Percentiles rank a stretch among this genome's conserved stretches.
phyloP scores from a whole-genome alignment of 2,888 invertebrate genomes.

The Eubasilissa splendida region DNA sequence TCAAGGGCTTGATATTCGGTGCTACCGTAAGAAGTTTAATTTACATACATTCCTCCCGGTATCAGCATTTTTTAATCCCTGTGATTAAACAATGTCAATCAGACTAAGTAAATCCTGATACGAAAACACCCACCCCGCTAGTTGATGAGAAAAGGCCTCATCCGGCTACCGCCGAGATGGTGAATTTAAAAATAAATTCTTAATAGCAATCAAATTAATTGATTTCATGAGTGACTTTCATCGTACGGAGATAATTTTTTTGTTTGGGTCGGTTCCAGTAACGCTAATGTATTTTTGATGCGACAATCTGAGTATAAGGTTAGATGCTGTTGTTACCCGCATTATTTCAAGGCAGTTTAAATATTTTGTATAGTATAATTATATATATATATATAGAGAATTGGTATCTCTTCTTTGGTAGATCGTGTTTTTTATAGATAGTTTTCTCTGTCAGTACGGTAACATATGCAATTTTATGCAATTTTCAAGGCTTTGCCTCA shows the following conservation, averaged over 20 bases:
- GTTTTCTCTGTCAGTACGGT: too few species aligned
- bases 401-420: too few species aligned
- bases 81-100: constrained; percentile 42
- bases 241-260: constrained; percentile 51
- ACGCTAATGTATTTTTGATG: constrained; percentile 58
- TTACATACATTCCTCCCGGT: constrained; percentile 6
- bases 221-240: constrained; percentile 57
- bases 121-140: constrained; percentile 8
- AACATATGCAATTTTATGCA: too few species aligned
- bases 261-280: constrained; percentile 25
- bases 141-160: constrained; percentile 1
- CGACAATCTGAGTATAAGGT: constrained; percentile 45
- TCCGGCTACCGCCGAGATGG: constrained; percentile 14
- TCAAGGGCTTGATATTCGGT: neutral
- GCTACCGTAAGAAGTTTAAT: constrained; percentile 12
- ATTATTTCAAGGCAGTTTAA: neutral
- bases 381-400: too few species aligned
- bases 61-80: constrained; percentile 12
- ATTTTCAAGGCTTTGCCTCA: too few species aligned
- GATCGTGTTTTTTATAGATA: too few species aligned
- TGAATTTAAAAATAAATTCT: constrained; percentile 51
- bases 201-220: constrained; percentile 56
- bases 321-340: constrained; percentile 16
- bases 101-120: neutral
- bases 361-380: too few species aligned